Conservation (phyloP, 2,888 invertebrate genomes). For the Masnerella sp. region DNA sequence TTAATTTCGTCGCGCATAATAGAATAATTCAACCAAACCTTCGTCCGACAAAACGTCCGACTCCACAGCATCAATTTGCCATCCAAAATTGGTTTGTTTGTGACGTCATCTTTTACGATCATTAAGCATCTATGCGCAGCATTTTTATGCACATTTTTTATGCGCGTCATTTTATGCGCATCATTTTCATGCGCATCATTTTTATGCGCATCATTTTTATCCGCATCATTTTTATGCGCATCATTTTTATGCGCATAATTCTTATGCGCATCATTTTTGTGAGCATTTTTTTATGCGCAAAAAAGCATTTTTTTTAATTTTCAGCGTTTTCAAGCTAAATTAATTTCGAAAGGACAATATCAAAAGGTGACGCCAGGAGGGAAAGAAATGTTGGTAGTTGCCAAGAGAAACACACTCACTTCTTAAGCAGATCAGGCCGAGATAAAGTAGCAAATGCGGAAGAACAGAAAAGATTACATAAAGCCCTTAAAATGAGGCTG, state of each 20-base stretch:
- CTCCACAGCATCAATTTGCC: too few relatives aligned
- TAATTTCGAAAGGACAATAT: slow-evolving; percentile 42
- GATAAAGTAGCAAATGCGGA: slow-evolving; percentile 51
- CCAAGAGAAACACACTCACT: slow-evolving; percentile 38
- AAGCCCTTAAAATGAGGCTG: slow-evolving; percentile 46
- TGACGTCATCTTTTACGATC: too few relatives aligned
- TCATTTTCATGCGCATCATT: too few relatives aligned
- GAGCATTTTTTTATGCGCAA: too few relatives aligned
- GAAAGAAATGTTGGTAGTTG: slow-evolving; percentile 32
- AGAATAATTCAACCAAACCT: slow-evolving; percentile 20
- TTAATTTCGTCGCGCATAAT: slow-evolving; percentile 31
- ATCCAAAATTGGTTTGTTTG: too few relatives aligned
- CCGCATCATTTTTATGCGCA: too few relatives aligned
- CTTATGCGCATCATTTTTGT: slow-evolving; percentile 3
- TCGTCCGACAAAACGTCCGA: too few relatives aligned
- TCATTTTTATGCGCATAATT: not conserved
- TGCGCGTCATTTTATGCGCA: too few relatives aligned
- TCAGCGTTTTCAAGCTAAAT: slow-evolving; percentile 39
- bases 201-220: too few relatives aligned
- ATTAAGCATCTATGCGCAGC: too few relatives aligned
- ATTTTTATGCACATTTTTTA: too few relatives aligned
- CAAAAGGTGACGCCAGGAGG: slow-evolving; percentile 36
- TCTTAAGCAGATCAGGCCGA: slow-evolving; percentile 48
- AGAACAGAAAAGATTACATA: slow-evolving; percentile 45
- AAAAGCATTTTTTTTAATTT: too few relatives aligned